phyloP scores from a whole-genome alignment of 2,888 invertebrate genomes.

The Rhogogaster chlorosoma region DNA sequence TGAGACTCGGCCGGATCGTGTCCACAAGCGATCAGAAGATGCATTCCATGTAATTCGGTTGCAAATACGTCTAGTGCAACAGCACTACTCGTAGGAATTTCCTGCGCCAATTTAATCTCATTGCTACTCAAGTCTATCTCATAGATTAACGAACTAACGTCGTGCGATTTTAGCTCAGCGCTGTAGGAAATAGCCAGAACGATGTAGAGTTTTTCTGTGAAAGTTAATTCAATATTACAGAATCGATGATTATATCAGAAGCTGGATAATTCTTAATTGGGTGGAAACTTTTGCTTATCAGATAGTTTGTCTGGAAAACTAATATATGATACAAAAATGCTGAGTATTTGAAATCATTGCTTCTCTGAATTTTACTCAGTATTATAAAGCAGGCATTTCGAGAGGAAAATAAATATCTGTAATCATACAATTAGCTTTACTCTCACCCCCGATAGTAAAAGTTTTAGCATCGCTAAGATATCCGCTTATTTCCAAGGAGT shows the following conservation, averaged over 20 bases:
- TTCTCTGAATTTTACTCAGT: too few species aligned
- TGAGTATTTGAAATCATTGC: too few species aligned
- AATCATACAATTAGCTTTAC: not conserved
- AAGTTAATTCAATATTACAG: slow-evolving; percentile 22
- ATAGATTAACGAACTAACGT: slow-evolving; percentile 65
- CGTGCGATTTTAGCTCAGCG: slow-evolving; percentile 58
- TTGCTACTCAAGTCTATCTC: slow-evolving; percentile 60
- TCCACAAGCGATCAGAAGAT: slow-evolving; percentile 65
- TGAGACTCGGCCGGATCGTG: slow-evolving; percentile 61
- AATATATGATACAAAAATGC: too few species aligned
- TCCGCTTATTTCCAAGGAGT: slow-evolving; percentile 58
- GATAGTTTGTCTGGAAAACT: too few species aligned
- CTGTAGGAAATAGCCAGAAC: slow-evolving; percentile 69
- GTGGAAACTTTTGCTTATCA: not conserved
- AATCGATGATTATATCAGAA: not conserved
- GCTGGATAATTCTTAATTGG: not conserved
- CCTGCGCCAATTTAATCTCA: slow-evolving; percentile 58
- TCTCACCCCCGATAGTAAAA: slow-evolving; percentile 55
- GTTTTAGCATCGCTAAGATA: slow-evolving; percentile 64
- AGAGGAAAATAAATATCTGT: not conserved
- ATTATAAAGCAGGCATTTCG: too few species aligned
- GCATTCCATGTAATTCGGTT: slow-evolving; percentile 44
- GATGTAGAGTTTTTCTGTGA: slow-evolving; percentile 64
- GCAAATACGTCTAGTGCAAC: slow-evolving; percentile 64
- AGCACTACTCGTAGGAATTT: slow-evolving; percentile 65